A percentile compares a stretch with the other conserved stretches of the same genome.
Conservation (phyloP, 2,113 vertebrate species). For the Ophiodon elongatus region DNA sequence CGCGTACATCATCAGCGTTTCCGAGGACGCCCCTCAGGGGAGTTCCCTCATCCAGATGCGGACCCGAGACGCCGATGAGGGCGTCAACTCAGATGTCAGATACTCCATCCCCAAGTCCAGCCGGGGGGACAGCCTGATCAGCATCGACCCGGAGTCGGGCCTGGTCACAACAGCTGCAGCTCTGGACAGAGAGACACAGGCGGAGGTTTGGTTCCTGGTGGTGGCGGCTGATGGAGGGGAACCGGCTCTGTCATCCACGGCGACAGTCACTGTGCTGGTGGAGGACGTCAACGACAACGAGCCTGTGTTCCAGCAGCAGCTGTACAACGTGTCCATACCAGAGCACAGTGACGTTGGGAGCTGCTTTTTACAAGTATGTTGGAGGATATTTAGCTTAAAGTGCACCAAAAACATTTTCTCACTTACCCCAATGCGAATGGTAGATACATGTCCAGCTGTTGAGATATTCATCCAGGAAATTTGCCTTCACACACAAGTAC, state of each 20-base stretch:
- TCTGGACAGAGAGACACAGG: constrained; percentile 88
- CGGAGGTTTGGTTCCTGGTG: constrained; percentile 84
- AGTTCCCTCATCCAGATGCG: constrained; percentile 85
- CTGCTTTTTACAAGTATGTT: constrained; percentile 91
- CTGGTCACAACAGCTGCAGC: constrained; percentile 80
- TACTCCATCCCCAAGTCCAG: constrained; percentile 82
- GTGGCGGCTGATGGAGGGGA: constrained; percentile 87
- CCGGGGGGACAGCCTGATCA: constrained; percentile 71
- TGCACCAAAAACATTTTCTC: not conserved
- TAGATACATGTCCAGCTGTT: not conserved
- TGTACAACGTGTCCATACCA: constrained; percentile 86
- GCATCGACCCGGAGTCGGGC: constrained; percentile 84
- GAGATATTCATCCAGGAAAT: not conserved
- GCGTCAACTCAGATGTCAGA: constrained; percentile 82
- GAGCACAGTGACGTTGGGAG: constrained; percentile 86
- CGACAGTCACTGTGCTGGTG: constrained; percentile 85
- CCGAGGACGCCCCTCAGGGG: constrained; percentile 86
- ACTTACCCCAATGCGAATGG: no score
- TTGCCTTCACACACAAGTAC: not conserved
- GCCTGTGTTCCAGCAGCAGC: constrained; percentile 87
- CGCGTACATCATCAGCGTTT: constrained; percentile 79
- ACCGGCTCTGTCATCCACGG: constrained; percentile 84
- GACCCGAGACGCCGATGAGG: constrained; percentile 88
- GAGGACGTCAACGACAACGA: constrained; percentile 93
- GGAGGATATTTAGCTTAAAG: not conserved